Evolutionary conservation across 1,140 invertebrate genomes (phyloP).

Genomic region (Drosophila subpulchrella): DNA sequence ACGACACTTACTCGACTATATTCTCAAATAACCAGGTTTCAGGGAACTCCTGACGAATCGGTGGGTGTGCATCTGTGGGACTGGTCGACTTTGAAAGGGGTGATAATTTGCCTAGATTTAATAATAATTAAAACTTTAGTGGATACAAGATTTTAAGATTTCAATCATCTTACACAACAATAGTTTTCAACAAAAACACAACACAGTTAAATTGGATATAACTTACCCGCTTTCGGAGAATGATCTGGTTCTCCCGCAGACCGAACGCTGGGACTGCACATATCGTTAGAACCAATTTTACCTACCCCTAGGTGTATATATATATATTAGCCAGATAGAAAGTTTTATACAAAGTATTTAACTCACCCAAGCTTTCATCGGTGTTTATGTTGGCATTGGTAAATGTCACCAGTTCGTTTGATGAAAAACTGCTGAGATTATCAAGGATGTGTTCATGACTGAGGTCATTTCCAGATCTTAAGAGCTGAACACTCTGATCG

Average conservation of each 20-base stretch:
- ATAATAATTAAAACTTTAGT: background rate
- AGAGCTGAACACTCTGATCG: slow-evolving; percentile 93
- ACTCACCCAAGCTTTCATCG: slow-evolving; percentile 31
- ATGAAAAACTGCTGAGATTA: slow-evolving; percentile 62
- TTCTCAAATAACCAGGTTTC: slow-evolving; percentile 28
- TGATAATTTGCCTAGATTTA: background rate
- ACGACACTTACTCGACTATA: slow-evolving; percentile 11
- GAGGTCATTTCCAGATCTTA: slow-evolving; percentile 88
- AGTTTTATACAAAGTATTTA: background rate
- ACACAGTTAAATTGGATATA: background rate
- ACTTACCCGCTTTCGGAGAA: background rate
- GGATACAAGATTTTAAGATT: too few relatives aligned
- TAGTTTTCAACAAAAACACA: too few relatives aligned
- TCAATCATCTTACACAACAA: too few relatives aligned
- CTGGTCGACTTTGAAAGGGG: background rate
- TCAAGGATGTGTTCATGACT: slow-evolving; percentile 71
- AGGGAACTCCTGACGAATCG: slow-evolving; percentile 13
- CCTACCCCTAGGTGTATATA: too few relatives aligned
- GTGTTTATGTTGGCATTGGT: slow-evolving; percentile 70
- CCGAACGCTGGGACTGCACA: background rate
- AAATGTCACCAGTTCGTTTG: slow-evolving; percentile 65
- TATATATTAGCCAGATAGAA: background rate
- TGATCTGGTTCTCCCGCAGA: background rate
- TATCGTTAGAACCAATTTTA: background rate
- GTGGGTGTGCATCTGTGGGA: background rate